A percentile compares a stretch with the other conserved stretches of the same genome.
Evolutionary conservation across 1,140 invertebrate species (phyloP).

Genomic region (Harlomillsia oculata): DNA sequence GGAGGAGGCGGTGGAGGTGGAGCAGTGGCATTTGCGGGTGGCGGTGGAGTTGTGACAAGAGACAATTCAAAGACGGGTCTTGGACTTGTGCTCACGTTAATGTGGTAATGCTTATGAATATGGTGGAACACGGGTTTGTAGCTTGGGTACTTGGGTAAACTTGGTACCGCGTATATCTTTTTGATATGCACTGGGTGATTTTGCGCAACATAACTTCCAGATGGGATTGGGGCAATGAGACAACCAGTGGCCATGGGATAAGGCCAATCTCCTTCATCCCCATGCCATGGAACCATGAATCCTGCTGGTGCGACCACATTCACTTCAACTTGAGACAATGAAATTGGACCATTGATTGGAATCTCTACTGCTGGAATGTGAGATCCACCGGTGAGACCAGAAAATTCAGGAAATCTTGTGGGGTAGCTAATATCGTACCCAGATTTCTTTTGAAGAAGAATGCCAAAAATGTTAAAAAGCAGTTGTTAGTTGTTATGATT

Average conservation of each 20-base stretch:
- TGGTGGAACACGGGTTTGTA: not conserved
- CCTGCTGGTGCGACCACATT: constrained; percentile 14
- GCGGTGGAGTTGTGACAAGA: not conserved
- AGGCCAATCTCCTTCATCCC: not conserved
- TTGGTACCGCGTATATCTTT: constrained; percentile 16
- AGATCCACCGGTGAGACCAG: not conserved
- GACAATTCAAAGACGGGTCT: constrained; percentile 4
- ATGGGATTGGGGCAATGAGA: constrained; percentile 14
- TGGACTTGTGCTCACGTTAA: not conserved
- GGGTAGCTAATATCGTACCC: not conserved
- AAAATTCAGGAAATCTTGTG: constrained; percentile 5
- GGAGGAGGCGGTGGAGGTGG: not conserved
- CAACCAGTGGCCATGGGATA: constrained; percentile 10
- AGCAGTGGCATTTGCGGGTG: not conserved
- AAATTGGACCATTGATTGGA: constrained; percentile 9
- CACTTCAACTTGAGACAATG: not conserved
- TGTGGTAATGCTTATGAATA: constrained; percentile 10
- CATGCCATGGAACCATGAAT: constrained; percentile 8
- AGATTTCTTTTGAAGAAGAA: not conserved
- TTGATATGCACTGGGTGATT: constrained; percentile 8
- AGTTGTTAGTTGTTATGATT: not conserved
- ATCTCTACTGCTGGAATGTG: constrained; percentile 23
- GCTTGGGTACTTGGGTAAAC: not conserved
- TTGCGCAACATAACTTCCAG: not conserved
- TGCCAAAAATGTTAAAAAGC: not conserved